Conservation (phyloP, 2,888 invertebrate species). For the Morinoia aosen region DNA sequence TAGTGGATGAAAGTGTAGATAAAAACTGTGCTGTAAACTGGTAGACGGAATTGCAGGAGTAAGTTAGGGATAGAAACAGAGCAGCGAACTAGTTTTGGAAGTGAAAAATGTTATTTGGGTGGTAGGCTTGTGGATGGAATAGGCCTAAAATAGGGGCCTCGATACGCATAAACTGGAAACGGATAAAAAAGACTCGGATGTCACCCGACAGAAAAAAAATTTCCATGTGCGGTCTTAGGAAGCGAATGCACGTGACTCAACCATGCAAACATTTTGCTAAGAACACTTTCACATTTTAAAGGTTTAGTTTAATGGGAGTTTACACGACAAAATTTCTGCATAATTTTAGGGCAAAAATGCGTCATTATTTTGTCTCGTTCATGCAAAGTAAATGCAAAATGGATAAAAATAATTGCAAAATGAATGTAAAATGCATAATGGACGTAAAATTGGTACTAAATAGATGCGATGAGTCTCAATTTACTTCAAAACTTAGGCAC, state of each 20-base stretch:
- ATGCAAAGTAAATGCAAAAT: too few species aligned
- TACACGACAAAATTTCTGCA: neutral
- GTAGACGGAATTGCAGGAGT: neutral
- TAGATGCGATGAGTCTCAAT: too few species aligned
- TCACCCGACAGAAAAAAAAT: neutral
- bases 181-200: neutral
- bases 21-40: neutral
- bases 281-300: neutral
- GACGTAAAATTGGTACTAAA: too few species aligned
- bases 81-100: neutral
- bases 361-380: too few species aligned
- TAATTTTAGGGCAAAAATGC: too few species aligned
- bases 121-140: too few species aligned
- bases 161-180: neutral
- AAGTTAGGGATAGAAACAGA: neutral
- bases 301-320: neutral
- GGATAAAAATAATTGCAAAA: too few species aligned
- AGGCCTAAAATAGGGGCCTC: neutral
- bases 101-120: too few species aligned
- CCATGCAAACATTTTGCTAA: neutral
- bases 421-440: too few species aligned
- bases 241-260: neutral
- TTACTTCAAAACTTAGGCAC: too few species aligned
- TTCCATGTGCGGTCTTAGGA: neutral
- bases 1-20: too few species aligned